phyloP scores from a whole-genome alignment of 2,113 vertebrate genomes.

The Macquaria ambigua region DNA sequence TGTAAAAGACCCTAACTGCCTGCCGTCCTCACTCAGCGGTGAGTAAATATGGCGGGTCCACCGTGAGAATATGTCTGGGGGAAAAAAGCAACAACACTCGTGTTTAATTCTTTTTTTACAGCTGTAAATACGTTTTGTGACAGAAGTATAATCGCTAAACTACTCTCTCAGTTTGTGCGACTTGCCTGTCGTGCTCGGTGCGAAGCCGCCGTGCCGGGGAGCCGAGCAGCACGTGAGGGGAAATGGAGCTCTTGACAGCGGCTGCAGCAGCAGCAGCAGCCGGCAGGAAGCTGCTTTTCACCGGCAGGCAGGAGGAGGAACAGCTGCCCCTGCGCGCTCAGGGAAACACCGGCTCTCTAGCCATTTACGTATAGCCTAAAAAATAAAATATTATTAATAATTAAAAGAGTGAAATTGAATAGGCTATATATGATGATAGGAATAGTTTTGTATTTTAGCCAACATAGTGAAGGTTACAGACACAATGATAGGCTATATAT shows the following conservation, averaged over 20 bases:
- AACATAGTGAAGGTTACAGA: background rate
- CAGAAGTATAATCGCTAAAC: background rate
- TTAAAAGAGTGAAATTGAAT: background rate
- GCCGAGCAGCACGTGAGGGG: background rate
- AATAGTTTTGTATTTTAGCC: background rate
- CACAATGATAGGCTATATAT: background rate
- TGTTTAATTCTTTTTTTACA: background rate
- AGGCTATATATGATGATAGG: background rate
- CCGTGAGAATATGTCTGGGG: background rate
- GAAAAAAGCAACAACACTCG: background rate
- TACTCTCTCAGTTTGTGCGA: background rate
- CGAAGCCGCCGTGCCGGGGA: background rate
- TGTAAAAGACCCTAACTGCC: background rate
- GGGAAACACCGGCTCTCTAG: constrained; percentile 32
- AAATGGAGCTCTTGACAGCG: constrained; percentile 35
- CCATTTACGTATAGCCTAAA: background rate
- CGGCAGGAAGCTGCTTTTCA: constrained; percentile 79
- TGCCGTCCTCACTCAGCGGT: constrained; percentile 4
- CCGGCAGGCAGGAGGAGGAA: constrained; percentile 65
- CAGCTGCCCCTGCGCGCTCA: constrained; percentile 50
- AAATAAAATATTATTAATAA: background rate
- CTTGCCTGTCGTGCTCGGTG: background rate
- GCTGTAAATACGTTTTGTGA: background rate
- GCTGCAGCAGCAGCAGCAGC: constrained; percentile 55
- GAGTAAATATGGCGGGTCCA: constrained; percentile 56